Conservation (phyloP, 2,888 invertebrate species). For the Rhopalosiphum nymphaeae region DNA sequence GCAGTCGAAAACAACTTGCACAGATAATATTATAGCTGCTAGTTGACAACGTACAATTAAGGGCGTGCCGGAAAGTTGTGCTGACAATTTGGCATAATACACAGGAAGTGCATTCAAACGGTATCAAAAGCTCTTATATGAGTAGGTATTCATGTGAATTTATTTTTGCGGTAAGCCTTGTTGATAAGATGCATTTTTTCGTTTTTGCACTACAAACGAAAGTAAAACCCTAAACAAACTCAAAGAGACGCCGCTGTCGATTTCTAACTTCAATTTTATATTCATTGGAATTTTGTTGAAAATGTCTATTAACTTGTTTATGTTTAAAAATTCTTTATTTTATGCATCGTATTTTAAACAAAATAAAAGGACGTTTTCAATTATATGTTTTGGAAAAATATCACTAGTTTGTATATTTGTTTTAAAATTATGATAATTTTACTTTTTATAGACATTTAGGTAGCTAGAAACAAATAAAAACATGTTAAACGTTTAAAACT, state of each 20-base stretch:
- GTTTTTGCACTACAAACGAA: not conserved
- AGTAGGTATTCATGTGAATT: slow-evolving; percentile 18
- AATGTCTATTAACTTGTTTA: not conserved
- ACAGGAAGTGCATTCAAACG: slow-evolving; percentile 22
- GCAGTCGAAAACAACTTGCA: not conserved
- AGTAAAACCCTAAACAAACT: not conserved
- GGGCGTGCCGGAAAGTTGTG: slow-evolving; percentile 28
- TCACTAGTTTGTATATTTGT: not conserved
- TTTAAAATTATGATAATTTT: not conserved
- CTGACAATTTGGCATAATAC: slow-evolving; percentile 29
- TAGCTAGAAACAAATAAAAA: not conserved
- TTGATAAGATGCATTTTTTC: slow-evolving; percentile 23
- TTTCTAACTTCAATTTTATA: slow-evolving; percentile 2
- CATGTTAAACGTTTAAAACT: not conserved
- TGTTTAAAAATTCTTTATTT: not conserved
- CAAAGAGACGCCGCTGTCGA: not conserved
- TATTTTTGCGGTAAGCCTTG: not conserved
- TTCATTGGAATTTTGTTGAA: not conserved
- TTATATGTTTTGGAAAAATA: not conserved
- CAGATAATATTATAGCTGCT: not conserved
- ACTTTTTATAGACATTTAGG: not conserved
- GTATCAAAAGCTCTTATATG: slow-evolving; percentile 24
- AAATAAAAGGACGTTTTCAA: not conserved
- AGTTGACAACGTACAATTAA: slow-evolving; percentile 37
- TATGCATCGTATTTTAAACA: not conserved